Conservation (phyloP, 2,888 invertebrate genomes). For the Emesis furor region DNA sequence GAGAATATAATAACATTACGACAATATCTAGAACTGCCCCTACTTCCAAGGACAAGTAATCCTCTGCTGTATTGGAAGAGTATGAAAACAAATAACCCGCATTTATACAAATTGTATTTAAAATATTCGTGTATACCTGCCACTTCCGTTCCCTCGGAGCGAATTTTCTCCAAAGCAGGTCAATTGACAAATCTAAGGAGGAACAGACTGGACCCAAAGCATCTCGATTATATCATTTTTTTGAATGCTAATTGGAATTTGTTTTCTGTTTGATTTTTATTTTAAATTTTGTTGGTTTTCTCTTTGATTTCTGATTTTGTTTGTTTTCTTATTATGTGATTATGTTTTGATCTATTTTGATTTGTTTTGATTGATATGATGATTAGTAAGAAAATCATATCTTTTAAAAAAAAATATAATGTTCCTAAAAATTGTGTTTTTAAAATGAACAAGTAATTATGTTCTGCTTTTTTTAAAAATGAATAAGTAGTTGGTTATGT, state of each 20-base stretch:
- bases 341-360: too few relatives aligned
- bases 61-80: neutral
- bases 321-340: too few relatives aligned
- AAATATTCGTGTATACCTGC: slow-evolving; percentile 45
- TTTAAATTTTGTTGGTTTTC: too few relatives aligned
- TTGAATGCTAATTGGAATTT: slow-evolving; percentile 38
- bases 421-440: too few relatives aligned
- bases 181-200: slow-evolving; percentile 46
- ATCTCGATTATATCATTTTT: slow-evolving; percentile 45
- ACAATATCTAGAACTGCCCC: neutral
- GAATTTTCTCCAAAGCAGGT: slow-evolving; percentile 52
- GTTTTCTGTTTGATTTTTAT: too few relatives aligned
- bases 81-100: slow-evolving; percentile 24
- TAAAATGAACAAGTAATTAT: too few relatives aligned
- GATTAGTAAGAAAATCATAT: too few relatives aligned
- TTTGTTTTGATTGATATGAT: too few relatives aligned
- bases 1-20: slow-evolving; percentile 13
- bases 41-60: neutral
- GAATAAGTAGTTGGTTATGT: too few relatives aligned
- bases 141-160: slow-evolving; percentile 44
- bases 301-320: too few relatives aligned
- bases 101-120: slow-evolving; percentile 45
- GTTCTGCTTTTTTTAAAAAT: too few relatives aligned
- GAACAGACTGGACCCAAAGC: slow-evolving; percentile 43
- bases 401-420: too few relatives aligned